A percentile compares a stretch with the other conserved stretches of the same genome.
Conservation (phyloP, 2,113 vertebrate genomes). For the Corydoras sp. region DNA sequence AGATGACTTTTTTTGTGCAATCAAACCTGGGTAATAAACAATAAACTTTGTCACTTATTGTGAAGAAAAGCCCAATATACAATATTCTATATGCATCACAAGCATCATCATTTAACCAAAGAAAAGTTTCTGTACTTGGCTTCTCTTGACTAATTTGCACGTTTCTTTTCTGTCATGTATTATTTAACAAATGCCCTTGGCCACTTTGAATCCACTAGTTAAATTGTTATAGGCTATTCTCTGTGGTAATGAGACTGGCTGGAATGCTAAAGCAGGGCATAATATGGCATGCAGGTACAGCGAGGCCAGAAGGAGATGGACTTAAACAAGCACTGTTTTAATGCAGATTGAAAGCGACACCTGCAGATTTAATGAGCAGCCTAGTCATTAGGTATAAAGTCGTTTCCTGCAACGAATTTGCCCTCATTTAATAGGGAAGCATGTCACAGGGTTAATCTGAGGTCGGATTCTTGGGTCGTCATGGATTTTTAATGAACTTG, state of each 20-base stretch:
- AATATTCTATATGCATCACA: neutral
- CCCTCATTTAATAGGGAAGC: neutral
- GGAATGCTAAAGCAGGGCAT: slow-evolving; percentile 8
- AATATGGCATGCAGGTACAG: neutral
- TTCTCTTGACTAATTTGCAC: neutral
- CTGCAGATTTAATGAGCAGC: neutral
- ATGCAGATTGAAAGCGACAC: slow-evolving; percentile 7
- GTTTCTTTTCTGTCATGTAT: slow-evolving; percentile 12
- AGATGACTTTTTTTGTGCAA: too few species aligned
- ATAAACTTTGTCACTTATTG: too few species aligned
- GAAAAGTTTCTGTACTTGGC: slow-evolving; percentile 1
- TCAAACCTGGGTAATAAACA: too few species aligned
- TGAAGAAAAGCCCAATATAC: too few species aligned
- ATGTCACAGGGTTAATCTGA: slow-evolving; percentile 2
- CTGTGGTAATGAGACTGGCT: slow-evolving; percentile 10
- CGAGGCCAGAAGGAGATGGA: neutral
- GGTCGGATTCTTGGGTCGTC: slow-evolving; percentile 3
- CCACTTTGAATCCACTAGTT: slow-evolving; percentile 12
- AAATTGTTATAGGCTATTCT: slow-evolving; percentile 14
- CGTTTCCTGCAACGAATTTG: neutral
- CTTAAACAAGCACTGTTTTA: slow-evolving; percentile 8
- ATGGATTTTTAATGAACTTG: neutral
- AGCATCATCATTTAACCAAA: slow-evolving; percentile 7
- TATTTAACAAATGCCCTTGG: slow-evolving; percentile 16
- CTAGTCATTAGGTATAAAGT: slow-evolving; percentile 20